Evolutionary conservation across 2,888 invertebrate species (phyloP).

Genomic region (Noctua janthina): DNA sequence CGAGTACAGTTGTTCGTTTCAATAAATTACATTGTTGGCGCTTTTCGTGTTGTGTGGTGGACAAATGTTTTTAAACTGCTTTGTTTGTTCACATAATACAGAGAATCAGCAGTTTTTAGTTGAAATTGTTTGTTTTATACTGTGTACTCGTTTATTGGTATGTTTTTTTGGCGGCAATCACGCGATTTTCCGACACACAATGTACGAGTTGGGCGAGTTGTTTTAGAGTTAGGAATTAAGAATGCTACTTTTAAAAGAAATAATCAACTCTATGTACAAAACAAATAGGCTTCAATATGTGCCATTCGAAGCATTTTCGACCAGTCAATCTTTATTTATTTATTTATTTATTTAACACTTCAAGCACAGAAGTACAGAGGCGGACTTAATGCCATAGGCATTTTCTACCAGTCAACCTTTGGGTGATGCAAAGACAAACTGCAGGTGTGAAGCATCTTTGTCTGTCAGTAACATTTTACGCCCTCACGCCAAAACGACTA

Average conservation of each 20-base stretch:
- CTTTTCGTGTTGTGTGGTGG: conserved; percentile 23
- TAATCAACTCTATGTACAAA: too few species aligned
- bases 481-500: too few species aligned
- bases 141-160: conserved; percentile 4
- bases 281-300: neutral
- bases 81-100: conserved; percentile 21
- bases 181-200: neutral
- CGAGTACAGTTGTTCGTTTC: conserved; percentile 37
- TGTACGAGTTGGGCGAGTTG: neutral
- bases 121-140: conserved; percentile 9
- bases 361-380: too few species aligned
- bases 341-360: too few species aligned
- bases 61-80: conserved; percentile 26
- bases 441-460: too few species aligned
- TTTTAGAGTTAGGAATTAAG: neutral
- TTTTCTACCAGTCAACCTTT: neutral
- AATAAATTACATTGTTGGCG: conserved; percentile 38
- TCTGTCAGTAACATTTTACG: too few species aligned
- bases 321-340: too few species aligned
- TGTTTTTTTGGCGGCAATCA: conserved; percentile 7
- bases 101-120: conserved; percentile 31
- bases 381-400: too few species aligned
- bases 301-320: neutral
- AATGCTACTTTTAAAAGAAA: too few species aligned
- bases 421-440: too few species aligned